Evolutionary conservation across 2,888 invertebrate species (phyloP).

Genomic region (Phania funesta): DNA sequence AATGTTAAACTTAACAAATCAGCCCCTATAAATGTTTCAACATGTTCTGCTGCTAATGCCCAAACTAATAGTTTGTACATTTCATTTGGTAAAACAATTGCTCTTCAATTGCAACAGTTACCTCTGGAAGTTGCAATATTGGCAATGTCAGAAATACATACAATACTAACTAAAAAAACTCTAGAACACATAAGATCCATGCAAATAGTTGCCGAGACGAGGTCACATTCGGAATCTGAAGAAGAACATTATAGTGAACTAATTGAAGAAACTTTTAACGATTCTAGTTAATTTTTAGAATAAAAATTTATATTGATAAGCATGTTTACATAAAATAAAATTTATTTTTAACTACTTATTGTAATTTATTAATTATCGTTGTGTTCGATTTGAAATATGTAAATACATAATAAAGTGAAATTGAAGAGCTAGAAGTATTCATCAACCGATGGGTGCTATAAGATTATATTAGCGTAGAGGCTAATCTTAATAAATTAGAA

Average conservation of each 20-base stretch:
- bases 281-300: not conserved
- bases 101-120: conserved; percentile 34
- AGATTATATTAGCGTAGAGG: no score
- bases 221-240: conserved; percentile 3
- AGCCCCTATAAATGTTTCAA: not conserved
- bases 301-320: not conserved
- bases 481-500: no score
- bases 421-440: no score
- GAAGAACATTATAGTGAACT: conserved; percentile 4
- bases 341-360: no score
- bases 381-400: no score
- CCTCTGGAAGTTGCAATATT: conserved; percentile 8
- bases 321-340: no score
- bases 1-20: not conserved
- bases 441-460: no score
- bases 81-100: conserved; percentile 37
- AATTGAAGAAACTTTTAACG: not conserved
- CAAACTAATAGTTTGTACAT: conserved; percentile 5
- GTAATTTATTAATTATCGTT: no score
- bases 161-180: conserved; percentile 19
- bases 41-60: not conserved
- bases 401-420: no score
- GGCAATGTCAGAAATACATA: conserved; percentile 39
- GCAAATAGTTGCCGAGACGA: not conserved
- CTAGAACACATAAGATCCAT: conserved; percentile 11